A percentile compares a stretch with the other conserved stretches of the same genome.
Evolutionary conservation across 1,140 invertebrate genomes (phyloP).

Genomic region (Xylocopa sonorina): DNA sequence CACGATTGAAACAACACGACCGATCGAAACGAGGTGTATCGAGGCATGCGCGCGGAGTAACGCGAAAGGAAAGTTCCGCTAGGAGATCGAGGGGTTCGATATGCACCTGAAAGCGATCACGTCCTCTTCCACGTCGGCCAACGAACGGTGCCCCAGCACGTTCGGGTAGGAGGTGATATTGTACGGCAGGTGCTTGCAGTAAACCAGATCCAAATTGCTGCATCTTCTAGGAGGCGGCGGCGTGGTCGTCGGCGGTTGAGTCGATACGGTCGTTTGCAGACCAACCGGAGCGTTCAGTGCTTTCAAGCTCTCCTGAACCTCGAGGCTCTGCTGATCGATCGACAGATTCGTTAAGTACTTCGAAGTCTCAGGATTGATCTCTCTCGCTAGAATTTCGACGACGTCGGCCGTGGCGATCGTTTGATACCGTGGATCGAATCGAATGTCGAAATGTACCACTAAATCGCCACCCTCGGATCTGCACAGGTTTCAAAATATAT

Average conservation of each 20-base stretch:
- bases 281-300: slow-evolving; percentile 82
- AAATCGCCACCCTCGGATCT: slow-evolving; percentile 86
- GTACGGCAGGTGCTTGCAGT: slow-evolving; percentile 89
- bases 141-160: slow-evolving; percentile 85
- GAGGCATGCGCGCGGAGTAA: too few species aligned
- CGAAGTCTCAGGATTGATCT: slow-evolving; percentile 82
- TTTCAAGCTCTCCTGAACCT: slow-evolving; percentile 84
- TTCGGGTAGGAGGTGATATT: slow-evolving; percentile 94
- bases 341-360: slow-evolving; percentile 85
- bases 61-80: not conserved
- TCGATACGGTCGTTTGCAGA: slow-evolving; percentile 82
- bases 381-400: slow-evolving; percentile 83
- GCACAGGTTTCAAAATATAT: slow-evolving; percentile 8
- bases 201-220: slow-evolving; percentile 84
- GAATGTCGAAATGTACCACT: slow-evolving; percentile 88
- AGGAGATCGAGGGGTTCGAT: not conserved
- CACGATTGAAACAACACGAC: too few species aligned
- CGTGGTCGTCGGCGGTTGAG: slow-evolving; percentile 81
- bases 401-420: slow-evolving; percentile 82
- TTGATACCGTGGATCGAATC: slow-evolving; percentile 85
- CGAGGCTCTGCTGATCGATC: slow-evolving; percentile 86
- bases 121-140: slow-evolving; percentile 88
- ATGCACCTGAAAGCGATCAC: slow-evolving; percentile 88
- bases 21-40: too few species aligned
- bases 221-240: slow-evolving; percentile 86